Evolutionary conservation across 2,113 vertebrate species (phyloP), one percentile per base, ranked within the genome.

Genomic region (Ellobius talpinus): DNA sequence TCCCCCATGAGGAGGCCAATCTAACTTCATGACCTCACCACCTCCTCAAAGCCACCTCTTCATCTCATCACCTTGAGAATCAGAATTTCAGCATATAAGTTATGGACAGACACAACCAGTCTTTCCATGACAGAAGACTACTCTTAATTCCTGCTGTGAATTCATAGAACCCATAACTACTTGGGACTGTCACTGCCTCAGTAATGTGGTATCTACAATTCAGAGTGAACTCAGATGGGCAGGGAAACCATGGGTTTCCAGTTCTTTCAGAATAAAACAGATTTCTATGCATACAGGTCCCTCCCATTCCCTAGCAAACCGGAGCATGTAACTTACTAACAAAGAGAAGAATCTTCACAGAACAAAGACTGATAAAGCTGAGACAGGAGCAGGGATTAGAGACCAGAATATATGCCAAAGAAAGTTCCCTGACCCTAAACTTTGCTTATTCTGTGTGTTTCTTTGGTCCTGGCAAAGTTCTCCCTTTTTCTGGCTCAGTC

Each of bases 201-300:
- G 1, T 29, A 76, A 89, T 42, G 86, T 86, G 31, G 45, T 19
- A 89, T 23, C 61, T 82, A 39, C 61, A 21, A 78, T 14, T 13
- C 52, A 45, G 42, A 82, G 16, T 16, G 77, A 7, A 23, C 9
- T 16, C 65, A 81, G 42, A 39, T 39, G n/a, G 77, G 82, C 4
- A 50, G 61, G 7, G 39, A 31, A 52, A 39, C 29, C 58, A 1
- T 24, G 9, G 90, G 5, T 47, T 73, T 97, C 68, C 26, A 5
- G 2, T 78, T 91, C 81, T 90, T 92, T 21, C 33, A 42, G 68
- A 89, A 92, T 66, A 88, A 95, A 79, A 85, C 36, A 77, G 24
- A 63, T 1, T 85, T 52, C 58, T 55, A 12, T 66, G 2, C 89
- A 50, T 66, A 5, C 6, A 10, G 19, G 5, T 77, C 52, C 58